A percentile compares a stretch with the other conserved stretches of the same genome.
Conservation (phyloP, 2,888 invertebrate genomes). For the Monopis laevigella region DNA sequence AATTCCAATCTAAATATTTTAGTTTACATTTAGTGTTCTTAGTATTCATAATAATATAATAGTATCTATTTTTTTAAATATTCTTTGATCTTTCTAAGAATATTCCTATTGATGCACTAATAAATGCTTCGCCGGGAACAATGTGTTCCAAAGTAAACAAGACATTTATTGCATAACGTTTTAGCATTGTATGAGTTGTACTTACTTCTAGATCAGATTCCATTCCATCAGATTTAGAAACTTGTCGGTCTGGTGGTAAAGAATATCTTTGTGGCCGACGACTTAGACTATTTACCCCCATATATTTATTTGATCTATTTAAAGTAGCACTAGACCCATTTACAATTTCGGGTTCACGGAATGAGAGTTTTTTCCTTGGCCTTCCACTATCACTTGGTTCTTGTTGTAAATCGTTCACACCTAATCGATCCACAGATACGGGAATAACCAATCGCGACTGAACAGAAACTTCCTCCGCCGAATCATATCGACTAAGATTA, state of each 20-base stretch:
- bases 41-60: background rate
- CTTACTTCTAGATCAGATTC: conserved; percentile 69
- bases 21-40: background rate
- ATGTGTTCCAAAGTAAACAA: too few relatives aligned
- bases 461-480: conserved; percentile 46
- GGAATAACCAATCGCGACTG: conserved; percentile 53
- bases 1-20: too few relatives aligned
- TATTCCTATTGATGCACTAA: too few relatives aligned
- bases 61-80: background rate
- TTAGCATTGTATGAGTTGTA: too few relatives aligned
- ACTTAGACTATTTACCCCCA: conserved; percentile 52
- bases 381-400: conserved; percentile 63
- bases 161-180: too few relatives aligned
- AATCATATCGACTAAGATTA: conserved; percentile 36
- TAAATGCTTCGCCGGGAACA: too few relatives aligned
- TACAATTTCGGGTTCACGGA: conserved; percentile 84
- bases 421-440: conserved; percentile 41
- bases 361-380: conserved; percentile 86
- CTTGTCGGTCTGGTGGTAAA: conserved; percentile 33
- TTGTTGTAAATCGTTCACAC: conserved; percentile 34
- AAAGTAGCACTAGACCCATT: conserved; percentile 34
- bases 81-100: conserved; percentile 9
- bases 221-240: conserved; percentile 65
- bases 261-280: conserved; percentile 41
- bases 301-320: conserved; percentile 49